Base-by-base conservation (phyloP, 2,797 vertebrate genomes). In the Falco rusticolus region DNA sequence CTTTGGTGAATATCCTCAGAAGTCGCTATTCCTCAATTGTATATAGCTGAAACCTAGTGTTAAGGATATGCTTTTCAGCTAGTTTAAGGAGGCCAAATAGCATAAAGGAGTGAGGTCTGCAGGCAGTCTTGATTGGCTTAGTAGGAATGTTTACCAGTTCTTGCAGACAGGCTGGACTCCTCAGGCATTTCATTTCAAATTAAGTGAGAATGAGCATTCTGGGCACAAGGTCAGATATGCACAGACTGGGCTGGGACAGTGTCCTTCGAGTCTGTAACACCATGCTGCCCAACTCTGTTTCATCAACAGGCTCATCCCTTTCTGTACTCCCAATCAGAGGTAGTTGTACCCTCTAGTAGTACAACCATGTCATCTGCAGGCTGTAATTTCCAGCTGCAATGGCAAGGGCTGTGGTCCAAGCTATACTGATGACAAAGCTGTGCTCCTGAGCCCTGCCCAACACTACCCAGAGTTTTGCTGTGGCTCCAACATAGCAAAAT, bases 181-280 rank as follows among this genome's bases (percentile, higher is more conserved):
- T 72, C 26, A 22, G n/a, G 48, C 56, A 66, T n/a, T 91, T 84
- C 3, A 33, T 65, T 75, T 82, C n/a, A 70, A 66, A 47, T 15
- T 53, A 78, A 70, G 56, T 16, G 29, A 60, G 48, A 88, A 41
- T 1, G 8, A 93, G n/a, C 7, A 47, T 17, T 48, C 72, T 60
- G 33, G 34, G 63, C n/a, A 76, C 6, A 69, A 75, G 50, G 11
- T 24, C 57, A 88, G 21, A n/a, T 39, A 13, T 3, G 9, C 3
- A 4, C 33, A 91, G 47, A 21, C 19, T 41, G 51, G 74, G 9
- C 19, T 0, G 0, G 9, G 6, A 33, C 33, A 51, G 8, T 1
- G 9, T 34, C 34, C 31, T 66, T 20, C 25, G 25, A 57, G 33
- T 47, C 24, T 25, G 14, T 65, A 33, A 76, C 50, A 59, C 39